Conservation (phyloP, 2,797 vertebrate genomes). For the Xyrichtys novacula region DNA sequence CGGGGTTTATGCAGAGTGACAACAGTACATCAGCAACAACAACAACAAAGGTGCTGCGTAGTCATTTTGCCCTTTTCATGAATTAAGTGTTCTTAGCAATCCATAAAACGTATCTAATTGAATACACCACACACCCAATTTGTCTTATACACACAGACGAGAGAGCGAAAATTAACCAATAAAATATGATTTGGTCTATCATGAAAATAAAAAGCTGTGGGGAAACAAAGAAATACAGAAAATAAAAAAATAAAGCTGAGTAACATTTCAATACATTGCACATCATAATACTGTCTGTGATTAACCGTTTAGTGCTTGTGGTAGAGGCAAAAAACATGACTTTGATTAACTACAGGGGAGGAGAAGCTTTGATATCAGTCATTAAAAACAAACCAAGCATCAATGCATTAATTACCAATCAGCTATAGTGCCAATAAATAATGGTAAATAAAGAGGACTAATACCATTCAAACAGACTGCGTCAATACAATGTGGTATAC, state of each 20-base stretch:
- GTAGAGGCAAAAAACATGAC: slow-evolving; percentile 44
- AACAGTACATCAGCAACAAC: background rate
- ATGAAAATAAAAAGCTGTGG: slow-evolving; percentile 32
- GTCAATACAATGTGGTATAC: slow-evolving; percentile 49
- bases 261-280: slow-evolving; percentile 81
- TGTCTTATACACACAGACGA: slow-evolving; percentile 13
- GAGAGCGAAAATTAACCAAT: slow-evolving; percentile 15
- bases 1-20: background rate
- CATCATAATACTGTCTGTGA: slow-evolving; percentile 78
- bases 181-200: slow-evolving; percentile 68
- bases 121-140: slow-evolving; percentile 21
- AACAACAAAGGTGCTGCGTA: background rate
- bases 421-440: slow-evolving; percentile 81
- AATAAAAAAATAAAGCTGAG: slow-evolving; percentile 72
- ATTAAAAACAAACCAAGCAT: slow-evolving; percentile 57
- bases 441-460: slow-evolving; percentile 58
- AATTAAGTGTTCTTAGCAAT: slow-evolving; percentile 10
- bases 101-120: slow-evolving; percentile 14
- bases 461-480: slow-evolving; percentile 61
- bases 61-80: slow-evolving; percentile 41
- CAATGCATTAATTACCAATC: slow-evolving; percentile 54
- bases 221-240: background rate
- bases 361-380: slow-evolving; percentile 34
- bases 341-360: slow-evolving; percentile 53
- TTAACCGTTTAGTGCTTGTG: slow-evolving; percentile 57